Conservation (phyloP, 2,113 vertebrate genomes). For the Regulus satrapa region DNA sequence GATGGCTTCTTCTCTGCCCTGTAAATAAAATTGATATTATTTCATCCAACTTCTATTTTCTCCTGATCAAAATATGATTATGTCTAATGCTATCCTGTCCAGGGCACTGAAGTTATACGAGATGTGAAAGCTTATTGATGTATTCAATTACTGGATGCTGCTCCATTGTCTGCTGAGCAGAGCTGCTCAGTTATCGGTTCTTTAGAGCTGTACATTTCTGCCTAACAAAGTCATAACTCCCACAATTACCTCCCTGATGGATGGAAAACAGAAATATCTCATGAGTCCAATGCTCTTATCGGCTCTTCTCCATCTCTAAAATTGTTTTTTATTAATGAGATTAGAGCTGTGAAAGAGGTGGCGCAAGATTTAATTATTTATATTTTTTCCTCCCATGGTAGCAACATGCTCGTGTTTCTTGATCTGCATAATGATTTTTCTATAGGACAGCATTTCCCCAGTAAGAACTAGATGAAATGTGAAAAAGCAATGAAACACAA, state of each 20-base stretch:
- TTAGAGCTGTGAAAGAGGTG: conserved; percentile 40
- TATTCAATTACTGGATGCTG: conserved; percentile 72
- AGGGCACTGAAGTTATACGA: conserved; percentile 58
- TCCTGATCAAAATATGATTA: conserved; percentile 79
- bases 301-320: conserved; percentile 53
- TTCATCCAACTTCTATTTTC: conserved; percentile 74
- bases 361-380: conserved; percentile 50
- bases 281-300: conserved; percentile 51
- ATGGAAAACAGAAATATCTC: conserved; percentile 72
- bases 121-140: conserved; percentile 81
- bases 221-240: conserved; percentile 73
- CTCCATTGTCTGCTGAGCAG: conserved; percentile 64
- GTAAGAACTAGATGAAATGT: background rate
- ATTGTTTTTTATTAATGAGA: conserved; percentile 69
- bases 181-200: conserved; percentile 55
- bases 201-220: conserved; percentile 58
- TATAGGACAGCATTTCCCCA: background rate
- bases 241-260: conserved; percentile 75
- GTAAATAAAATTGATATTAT: conserved; percentile 79
- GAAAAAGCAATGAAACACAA: conserved; percentile 13
- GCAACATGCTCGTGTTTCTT: background rate
- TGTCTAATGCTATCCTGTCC: conserved; percentile 67
- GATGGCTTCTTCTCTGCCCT: conserved; percentile 49
- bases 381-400: background rate
- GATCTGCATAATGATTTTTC: conserved; percentile 10